A percentile compares a stretch with the other conserved stretches of the same genome.
Conservation (phyloP, 2,888 invertebrate species). For the Neoscelio sp. region DNA sequence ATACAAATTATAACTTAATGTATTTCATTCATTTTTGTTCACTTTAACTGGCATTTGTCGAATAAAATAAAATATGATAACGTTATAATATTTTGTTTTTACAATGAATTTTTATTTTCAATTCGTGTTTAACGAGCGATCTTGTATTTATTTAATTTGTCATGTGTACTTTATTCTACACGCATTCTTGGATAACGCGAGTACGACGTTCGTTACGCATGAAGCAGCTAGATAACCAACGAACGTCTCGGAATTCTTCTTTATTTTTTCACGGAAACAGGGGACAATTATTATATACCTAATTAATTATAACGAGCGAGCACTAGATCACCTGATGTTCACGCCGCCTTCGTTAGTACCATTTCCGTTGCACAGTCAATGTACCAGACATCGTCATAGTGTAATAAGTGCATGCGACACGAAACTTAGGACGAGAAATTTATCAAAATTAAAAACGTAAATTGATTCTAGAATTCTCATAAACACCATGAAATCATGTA, state of each 20-base stretch:
- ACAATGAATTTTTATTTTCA: too few relatives aligned
- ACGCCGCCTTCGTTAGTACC: constrained; percentile 65
- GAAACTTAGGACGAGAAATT: constrained; percentile 7
- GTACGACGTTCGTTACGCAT: constrained; percentile 70
- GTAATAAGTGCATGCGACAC: constrained; percentile 31
- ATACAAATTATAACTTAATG: not conserved
- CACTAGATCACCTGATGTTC: constrained; percentile 60
- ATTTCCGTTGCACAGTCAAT: constrained; percentile 67
- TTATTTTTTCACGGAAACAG: constrained; percentile 71
- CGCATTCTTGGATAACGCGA: constrained; percentile 52
- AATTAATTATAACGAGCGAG: constrained; percentile 78
- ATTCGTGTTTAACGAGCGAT: constrained; percentile 33
- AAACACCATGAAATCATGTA: not conserved
- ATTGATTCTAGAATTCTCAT: constrained; percentile 1
- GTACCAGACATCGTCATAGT: constrained; percentile 56
- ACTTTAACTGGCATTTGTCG: too few relatives aligned
- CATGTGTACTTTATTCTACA: constrained; percentile 26
- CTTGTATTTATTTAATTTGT: constrained; percentile 44
- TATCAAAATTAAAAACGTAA: too few relatives aligned
- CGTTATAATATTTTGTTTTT: too few relatives aligned
- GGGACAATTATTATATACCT: constrained; percentile 74
- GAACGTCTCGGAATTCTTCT: constrained; percentile 59
- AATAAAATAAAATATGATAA: too few relatives aligned
- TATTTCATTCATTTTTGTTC: not conserved
- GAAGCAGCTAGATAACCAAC: constrained; percentile 59